Evolutionary conservation across 2,113 vertebrate genomes (phyloP), one percentile per base, ranked within the genome.

Genomic region (Microcebus jonahi): DNA sequence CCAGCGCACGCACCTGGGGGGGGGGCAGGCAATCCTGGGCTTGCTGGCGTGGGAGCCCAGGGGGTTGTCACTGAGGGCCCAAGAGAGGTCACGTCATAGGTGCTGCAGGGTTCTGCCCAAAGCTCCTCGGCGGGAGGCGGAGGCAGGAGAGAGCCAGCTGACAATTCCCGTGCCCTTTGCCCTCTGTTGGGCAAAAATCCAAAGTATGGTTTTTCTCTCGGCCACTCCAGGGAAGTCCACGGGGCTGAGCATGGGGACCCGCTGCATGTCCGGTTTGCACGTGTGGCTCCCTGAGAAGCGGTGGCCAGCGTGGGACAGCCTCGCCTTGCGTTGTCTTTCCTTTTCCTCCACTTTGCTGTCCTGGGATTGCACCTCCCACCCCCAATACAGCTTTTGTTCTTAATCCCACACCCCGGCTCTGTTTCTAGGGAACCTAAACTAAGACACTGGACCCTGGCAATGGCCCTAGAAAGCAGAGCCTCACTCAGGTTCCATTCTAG

Each of bases 261-360:
- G 42, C n/a, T 0, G 39, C 1, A 0, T 0, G 1, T 29, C 50
- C 59, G 76, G 10, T 13, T 20, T 18, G 20, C 25, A 15, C 10
- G 0, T 3, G 6, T 3, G 25, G 31, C 27, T 36, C 57, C 2
- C 0, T 0, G 0, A 39, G 25, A 61, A 50, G 67, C 10, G 10
- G 65, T 1, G 53, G 61, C 27, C 5, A 3, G 10, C 15, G 0
- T 0, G 5, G 50, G 29, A 23, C 11, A 0, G 7, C 50, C 34
- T 25, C 29, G 2, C 25, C 5, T 21, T 11, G 45, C 10, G 0
- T 21, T 36, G 18, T 7, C 29, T 6, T 50, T 55, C 21, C 5
- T 8, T 9, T 2, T 5, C 21, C 14, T 11, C 23, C 2, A 3
- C 6, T 3, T 29, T 0, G 2, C 39, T 18, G 18, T 25, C 73